Percentiles rank a stretch among this genome's conserved stretches.
These are phyloP conservation scores for Sarcophaga carnaria DNA, from an alignment of 2,888 invertebrate species.

Conservation along the genomic window DNA sequence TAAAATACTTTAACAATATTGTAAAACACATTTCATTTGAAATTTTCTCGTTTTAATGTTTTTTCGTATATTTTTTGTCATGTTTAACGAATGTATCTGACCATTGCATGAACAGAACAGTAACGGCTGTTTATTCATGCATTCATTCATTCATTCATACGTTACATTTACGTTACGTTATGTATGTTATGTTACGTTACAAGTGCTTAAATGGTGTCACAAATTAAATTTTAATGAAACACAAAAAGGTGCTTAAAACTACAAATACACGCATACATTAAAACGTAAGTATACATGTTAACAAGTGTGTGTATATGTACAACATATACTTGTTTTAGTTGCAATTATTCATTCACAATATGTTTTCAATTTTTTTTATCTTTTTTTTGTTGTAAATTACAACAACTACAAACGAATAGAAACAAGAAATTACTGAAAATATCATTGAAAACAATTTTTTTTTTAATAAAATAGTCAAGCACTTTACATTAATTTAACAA, in stretches of 20 bases:
- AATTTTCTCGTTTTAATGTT: no score
- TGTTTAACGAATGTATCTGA: constrained; percentile 12
- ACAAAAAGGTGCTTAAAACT: constrained; percentile 62
- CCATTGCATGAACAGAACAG: not conserved
- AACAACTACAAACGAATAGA: not conserved
- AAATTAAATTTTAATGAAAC: constrained; percentile 67
- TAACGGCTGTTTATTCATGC: not conserved
- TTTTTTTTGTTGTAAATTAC: not conserved
- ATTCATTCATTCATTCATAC: constrained; percentile 1
- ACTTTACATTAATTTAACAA: constrained; percentile 41
- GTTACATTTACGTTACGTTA: not conserved
- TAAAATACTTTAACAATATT: constrained; percentile 42
- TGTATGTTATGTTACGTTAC: not conserved
- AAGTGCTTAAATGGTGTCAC: constrained; percentile 60
- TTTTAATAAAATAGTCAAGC: not conserved
- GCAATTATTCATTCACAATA: not conserved
- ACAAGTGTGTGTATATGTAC: not conserved
- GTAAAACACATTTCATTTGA: constrained; percentile 24
- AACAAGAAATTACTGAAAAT: constrained; percentile 27
- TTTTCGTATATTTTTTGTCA: not conserved
- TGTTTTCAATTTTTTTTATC: not conserved
- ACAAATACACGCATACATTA: not conserved
- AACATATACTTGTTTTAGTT: not conserved
- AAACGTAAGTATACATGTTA: not conserved
- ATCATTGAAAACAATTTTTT: not conserved